phyloP scores from a whole-genome alignment of 1,140 invertebrate genomes.

The Callitettix versicolor region DNA sequence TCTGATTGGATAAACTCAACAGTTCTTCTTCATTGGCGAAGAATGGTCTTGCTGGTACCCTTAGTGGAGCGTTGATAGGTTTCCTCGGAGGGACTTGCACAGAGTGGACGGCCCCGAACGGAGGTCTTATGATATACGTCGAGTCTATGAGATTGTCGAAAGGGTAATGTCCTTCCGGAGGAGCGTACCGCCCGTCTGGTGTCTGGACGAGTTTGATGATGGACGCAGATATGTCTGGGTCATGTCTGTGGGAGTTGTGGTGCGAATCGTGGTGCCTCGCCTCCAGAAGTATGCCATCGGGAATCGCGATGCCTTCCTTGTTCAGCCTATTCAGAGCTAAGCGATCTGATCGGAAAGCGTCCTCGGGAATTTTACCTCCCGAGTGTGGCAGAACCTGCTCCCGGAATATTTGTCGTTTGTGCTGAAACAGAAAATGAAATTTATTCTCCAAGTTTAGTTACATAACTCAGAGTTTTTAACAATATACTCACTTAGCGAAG shows the following conservation, averaged over 20 bases:
- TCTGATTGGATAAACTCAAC: slow-evolving; percentile 15
- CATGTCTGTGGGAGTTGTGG: slow-evolving; percentile 26
- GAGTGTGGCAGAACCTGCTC: slow-evolving; percentile 48
- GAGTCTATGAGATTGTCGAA: slow-evolving; percentile 25
- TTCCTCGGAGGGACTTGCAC: slow-evolving; percentile 15
- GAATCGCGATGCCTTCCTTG: slow-evolving; percentile 48
- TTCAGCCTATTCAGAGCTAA: slow-evolving; percentile 48
- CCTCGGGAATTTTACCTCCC: slow-evolving; percentile 53
- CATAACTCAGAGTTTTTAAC: no score
- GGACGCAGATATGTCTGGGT: slow-evolving; percentile 22
- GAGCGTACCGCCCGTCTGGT: slow-evolving; percentile 22
- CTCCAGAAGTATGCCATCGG: slow-evolving; percentile 46
- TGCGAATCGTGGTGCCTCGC: slow-evolving; percentile 31
- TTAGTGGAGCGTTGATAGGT: slow-evolving; percentile 17
- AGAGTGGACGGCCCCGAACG: slow-evolving; percentile 11
- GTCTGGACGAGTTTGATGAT: slow-evolving; percentile 25
- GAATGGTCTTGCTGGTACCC: slow-evolving; percentile 18
- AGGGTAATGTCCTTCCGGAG: slow-evolving; percentile 23
- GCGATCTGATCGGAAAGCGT: slow-evolving; percentile 47
- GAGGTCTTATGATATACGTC: slow-evolving; percentile 25
- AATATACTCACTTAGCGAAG: no score
- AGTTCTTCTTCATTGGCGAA: slow-evolving; percentile 13
- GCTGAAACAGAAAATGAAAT: slow-evolving; percentile 17
- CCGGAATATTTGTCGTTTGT: slow-evolving; percentile 51
- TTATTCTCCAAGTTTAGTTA: no score